These are phyloP conservation scores for Globia sparganii DNA, from an alignment of 2,888 invertebrate species.

Conservation along the genomic window DNA sequence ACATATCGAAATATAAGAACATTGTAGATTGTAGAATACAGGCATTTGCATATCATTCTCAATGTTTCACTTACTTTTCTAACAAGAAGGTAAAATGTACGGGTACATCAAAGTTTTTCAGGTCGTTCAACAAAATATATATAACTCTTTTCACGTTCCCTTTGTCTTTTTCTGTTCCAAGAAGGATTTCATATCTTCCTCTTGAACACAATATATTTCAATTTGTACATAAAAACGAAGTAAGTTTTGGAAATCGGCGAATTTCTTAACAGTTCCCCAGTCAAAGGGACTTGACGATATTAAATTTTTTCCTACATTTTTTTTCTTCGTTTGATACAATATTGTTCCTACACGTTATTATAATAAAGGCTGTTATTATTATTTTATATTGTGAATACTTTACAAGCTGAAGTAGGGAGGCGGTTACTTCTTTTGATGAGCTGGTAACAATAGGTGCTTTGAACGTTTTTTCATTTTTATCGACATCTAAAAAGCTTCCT, in stretches of 20 bases:
- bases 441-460: constrained; percentile 4
- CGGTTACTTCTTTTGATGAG: constrained; percentile 9
- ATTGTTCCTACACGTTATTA: constrained; percentile 29
- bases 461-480: constrained; percentile 8
- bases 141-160: neutral
- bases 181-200: constrained; percentile 30
- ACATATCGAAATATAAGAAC: neutral
- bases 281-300: constrained; percentile 71
- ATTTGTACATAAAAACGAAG: constrained; percentile 68
- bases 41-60: neutral
- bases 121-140: constrained; percentile 12
- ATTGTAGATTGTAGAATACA: neutral
- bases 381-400: constrained; percentile 19
- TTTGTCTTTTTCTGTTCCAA: constrained; percentile 51
- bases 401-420: neutral
- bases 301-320: constrained; percentile 63
- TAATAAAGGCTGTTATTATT: constrained; percentile 32
- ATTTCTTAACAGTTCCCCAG: constrained; percentile 62
- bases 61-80: neutral
- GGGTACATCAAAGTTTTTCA: neutral
- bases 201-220: constrained; percentile 70
- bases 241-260: constrained; percentile 68
- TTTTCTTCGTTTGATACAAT: constrained; percentile 33
- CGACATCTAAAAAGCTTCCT: neutral
- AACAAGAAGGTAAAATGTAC: neutral